These are phyloP conservation scores for Pararge aegeria DNA, from an alignment of 1,140 invertebrate species.

Conservation along the genomic window DNA sequence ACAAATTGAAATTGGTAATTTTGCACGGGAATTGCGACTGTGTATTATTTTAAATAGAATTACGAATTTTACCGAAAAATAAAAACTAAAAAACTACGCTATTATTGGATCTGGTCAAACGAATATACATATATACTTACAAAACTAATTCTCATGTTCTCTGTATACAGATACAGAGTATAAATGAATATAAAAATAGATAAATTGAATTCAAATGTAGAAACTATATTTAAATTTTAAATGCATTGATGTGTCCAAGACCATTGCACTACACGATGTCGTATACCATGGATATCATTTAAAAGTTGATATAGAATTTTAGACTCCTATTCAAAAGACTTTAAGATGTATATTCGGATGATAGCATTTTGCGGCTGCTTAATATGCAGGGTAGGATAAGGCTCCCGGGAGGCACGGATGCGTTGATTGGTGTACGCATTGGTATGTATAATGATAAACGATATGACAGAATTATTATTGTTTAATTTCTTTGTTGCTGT, in stretches of 20 bases:
- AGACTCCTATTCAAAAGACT: background rate
- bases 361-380: background rate
- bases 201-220: slow-evolving; percentile 30
- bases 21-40: no score
- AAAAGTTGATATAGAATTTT: background rate
- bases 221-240: slow-evolving; percentile 23
- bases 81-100: no score
- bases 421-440: slow-evolving; percentile 24
- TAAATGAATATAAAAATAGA: no score
- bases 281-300: background rate
- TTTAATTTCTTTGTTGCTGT: background rate
- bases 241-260: slow-evolving; percentile 28
- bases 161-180: no score
- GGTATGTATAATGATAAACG: slow-evolving; percentile 18
- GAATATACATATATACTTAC: no score
- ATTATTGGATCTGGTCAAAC: no score
- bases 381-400: slow-evolving; percentile 18
- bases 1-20: no score
- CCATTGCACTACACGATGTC: slow-evolving; percentile 18
- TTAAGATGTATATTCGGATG: slow-evolving; percentile 4
- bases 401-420: slow-evolving; percentile 25
- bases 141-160: no score
- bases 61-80: no score
- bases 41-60: no score
- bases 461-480: background rate